Base-by-base conservation (phyloP, 2,113 vertebrate genomes). In the Narcine bancroftii region DNA sequence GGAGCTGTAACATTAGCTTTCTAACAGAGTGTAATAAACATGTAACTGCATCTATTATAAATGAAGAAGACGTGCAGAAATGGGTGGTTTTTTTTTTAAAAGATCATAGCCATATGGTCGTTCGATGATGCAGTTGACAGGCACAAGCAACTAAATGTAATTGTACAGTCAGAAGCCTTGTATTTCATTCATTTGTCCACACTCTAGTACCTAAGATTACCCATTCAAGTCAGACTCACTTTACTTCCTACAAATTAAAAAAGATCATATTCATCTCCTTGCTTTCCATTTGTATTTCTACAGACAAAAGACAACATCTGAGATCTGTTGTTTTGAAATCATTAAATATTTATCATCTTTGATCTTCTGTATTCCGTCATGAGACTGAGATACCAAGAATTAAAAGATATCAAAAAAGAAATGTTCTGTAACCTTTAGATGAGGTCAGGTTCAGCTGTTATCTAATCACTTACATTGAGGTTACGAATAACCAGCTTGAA, bases 31-130 rank as follows among this genome's bases (percentile, higher is more conserved):
- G 92, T 93, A 93, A 93, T 93, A 93, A 94, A 95, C 93, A 94
- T 94, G 93, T 93, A 94, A 81, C 93, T 93, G 93, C 94, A 94
- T 94, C 94, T 95, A 93, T 94, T 94, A 93, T 93, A 92, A 94
- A 93, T 92, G 93, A 92, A 93, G 92, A 93, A 95, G 95, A 95
- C 96, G 96, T 95, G 95, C 94, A 95, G 93, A 92, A 93, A 94
- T 92, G 94, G 93, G 93, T 94, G 95, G 92, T 94, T 92, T 93
- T 93, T 95, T 95, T 95, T 95, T 96, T 95, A 93, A 69, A n/a
- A n/a, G 95, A 95, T 95, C 95, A 94, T 93, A 93, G 95, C 96
- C 97, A 97, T 97, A 97, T 97, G 97, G 95, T 94, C 93, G 93
- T 94, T 95, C 96, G 94, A 92, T 95, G 94, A 94, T 95, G 94